Conservation (phyloP, 2,797 vertebrate species). For the Argyrosomus regius region DNA sequence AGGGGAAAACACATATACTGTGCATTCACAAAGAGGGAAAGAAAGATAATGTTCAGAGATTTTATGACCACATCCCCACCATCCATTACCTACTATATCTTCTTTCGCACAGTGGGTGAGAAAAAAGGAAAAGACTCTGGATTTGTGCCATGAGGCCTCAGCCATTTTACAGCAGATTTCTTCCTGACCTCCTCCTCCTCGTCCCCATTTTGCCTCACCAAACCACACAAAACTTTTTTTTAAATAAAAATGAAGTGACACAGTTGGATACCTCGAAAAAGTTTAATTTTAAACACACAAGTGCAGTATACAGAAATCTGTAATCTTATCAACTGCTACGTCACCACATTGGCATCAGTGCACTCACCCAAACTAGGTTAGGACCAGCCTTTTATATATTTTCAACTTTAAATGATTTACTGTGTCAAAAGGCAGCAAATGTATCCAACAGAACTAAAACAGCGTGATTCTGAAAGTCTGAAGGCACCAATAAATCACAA, state of each 20-base stretch:
- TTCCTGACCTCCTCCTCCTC: not conserved
- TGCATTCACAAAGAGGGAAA: not conserved
- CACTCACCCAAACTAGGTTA: no score
- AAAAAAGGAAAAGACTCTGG: not conserved
- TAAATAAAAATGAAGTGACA: not conserved
- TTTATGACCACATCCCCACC: slow-evolving; percentile 9
- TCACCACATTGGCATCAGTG: not conserved
- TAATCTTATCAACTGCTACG: not conserved
- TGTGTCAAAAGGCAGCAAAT: not conserved
- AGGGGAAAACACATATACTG: slow-evolving; percentile 3
- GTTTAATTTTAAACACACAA: not conserved
- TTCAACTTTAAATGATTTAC: not conserved
- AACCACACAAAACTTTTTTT: not conserved
- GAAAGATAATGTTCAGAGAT: not conserved
- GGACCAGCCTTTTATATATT: not conserved
- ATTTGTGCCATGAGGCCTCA: not conserved
- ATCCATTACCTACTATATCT: not conserved
- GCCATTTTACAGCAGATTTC: not conserved
- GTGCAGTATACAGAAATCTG: not conserved
- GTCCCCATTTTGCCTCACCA: not conserved
- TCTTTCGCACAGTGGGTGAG: slow-evolving; percentile 11
- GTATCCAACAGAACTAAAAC: not conserved
- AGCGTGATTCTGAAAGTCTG: not conserved
- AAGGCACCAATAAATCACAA: slow-evolving; percentile 13
- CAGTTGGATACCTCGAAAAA: not conserved